A percentile compares a stretch with the other conserved stretches of the same genome.
These are phyloP conservation scores for Melanotaenia trifasciata DNA, from an alignment of 2,797 vertebrate genomes.

Conservation along the genomic window DNA sequence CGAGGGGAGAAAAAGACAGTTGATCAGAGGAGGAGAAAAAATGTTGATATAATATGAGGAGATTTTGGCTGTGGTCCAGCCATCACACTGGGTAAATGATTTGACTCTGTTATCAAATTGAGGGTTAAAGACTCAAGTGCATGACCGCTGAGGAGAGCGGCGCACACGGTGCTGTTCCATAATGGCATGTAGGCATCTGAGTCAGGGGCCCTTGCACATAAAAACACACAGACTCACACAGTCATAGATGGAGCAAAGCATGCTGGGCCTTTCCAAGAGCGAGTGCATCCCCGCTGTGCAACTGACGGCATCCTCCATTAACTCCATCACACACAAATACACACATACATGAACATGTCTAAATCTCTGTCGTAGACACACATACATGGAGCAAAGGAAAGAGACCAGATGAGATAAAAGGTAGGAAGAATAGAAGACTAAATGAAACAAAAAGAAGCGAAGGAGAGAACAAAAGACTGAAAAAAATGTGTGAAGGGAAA, in stretches of 20 bases:
- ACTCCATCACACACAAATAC: constrained; percentile 55
- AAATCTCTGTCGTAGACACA: constrained; percentile 32
- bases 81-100: constrained; percentile 60
- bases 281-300: constrained; percentile 52
- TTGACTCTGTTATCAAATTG: constrained; percentile 62
- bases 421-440: background rate
- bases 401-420: background rate
- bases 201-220: constrained; percentile 34
- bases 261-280: constrained; percentile 57
- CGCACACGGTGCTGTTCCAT: constrained; percentile 29
- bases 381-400: constrained; percentile 2
- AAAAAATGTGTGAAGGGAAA: background rate
- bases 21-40: constrained; percentile 16
- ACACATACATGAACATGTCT: constrained; percentile 26
- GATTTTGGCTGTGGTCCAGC: constrained; percentile 43
- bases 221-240: constrained; percentile 33
- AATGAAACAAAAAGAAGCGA: background rate
- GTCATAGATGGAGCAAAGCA: constrained; percentile 61
- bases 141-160: constrained; percentile 26
- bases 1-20: background rate
- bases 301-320: constrained; percentile 71
- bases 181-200: constrained; percentile 57
- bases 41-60: background rate
- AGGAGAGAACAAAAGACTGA: background rate
- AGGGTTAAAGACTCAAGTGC: constrained; percentile 58